Base-by-base conservation (phyloP, 1,140 invertebrate species). In the Pseudomyrmex gracilis region DNA sequence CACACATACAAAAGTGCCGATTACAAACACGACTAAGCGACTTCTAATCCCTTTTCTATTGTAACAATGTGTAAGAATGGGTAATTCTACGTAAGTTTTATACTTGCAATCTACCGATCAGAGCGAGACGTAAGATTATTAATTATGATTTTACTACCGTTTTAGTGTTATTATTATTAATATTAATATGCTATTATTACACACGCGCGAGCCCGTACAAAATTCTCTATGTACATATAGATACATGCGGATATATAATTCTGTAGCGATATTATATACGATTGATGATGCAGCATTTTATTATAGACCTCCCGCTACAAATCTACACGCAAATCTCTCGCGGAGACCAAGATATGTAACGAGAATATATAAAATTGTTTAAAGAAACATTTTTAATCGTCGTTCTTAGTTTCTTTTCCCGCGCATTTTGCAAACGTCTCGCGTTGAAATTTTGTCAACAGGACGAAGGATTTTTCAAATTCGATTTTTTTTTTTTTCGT, bases 31-130 rank as follows among this genome's bases (percentile, higher is more conserved):
- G 7, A 34, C 34, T n/a, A 60, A 64, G 34, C 55, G 58, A 63
- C 43, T 76, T 73, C 5, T 13, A 53, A 57, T 57, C 73, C 34
- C 22, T 89, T 88, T 89, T 88, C 77, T 88, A 89, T 77, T 80
- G 55, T 67, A 84, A 73, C 61, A 63, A 73, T 66, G 10, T 66
- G 13, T 34, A 85, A 58, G 74, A 82, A 66, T 73, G 49, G 47
- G 57, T 57, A 12, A 60, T 51, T 73, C 63, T 66, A 53, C 17
- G 73, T 85, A 55, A 88, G 20, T 78, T 85, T 88, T 88, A 66
- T 85, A 88, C 76, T 24, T 73, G 55, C 57, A 49, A 34, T 34
- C 34, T 34, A 34, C 34, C 34, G 34, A 34, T 34, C 80, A 24
- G 58, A 24, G 58, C 66, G 49, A 57, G 67, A 58, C 49, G 66